phyloP scores from a whole-genome alignment of 1,140 invertebrate species.

The Drosophila jambulina region DNA sequence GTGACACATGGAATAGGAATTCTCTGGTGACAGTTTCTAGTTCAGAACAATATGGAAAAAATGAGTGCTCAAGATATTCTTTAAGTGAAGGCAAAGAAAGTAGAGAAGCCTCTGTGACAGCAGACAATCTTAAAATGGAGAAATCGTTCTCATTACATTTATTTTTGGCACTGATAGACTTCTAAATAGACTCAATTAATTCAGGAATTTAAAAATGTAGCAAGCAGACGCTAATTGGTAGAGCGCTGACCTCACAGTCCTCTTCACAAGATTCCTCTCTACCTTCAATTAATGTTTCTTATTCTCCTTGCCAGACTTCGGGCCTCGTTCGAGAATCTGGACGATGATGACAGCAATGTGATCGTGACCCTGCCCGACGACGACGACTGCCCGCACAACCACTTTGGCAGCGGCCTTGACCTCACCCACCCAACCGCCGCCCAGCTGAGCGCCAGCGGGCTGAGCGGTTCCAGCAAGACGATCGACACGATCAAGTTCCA shows the following conservation, averaged over 20 bases:
- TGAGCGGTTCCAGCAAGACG: slow-evolving; percentile 77
- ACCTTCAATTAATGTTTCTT: slow-evolving; percentile 5
- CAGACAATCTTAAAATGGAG: too few species aligned
- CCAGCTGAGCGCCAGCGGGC: slow-evolving; percentile 59
- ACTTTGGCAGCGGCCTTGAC: slow-evolving; percentile 67
- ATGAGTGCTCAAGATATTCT: not conserved
- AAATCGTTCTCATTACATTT: not conserved
- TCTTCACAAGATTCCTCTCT: not conserved
- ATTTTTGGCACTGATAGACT: not conserved
- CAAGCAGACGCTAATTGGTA: not conserved
- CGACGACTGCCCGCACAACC: slow-evolving; percentile 86
- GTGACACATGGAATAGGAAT: slow-evolving; percentile 17
- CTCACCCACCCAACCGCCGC: slow-evolving; percentile 62
- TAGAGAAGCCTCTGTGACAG: not conserved
- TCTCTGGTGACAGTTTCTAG: not conserved
- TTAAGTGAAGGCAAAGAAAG: not conserved
- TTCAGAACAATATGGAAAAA: not conserved
- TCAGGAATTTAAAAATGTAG: not conserved
- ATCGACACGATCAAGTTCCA: slow-evolving; percentile 91
- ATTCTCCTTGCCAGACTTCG: slow-evolving; percentile 85
- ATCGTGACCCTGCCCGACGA: slow-evolving; percentile 92
- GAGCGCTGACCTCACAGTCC: not conserved
- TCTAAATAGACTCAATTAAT: not conserved
- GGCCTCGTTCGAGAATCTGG: slow-evolving; percentile 89
- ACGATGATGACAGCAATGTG: slow-evolving; percentile 87